Base-by-base conservation (phyloP, 2,113 vertebrate genomes). In the Camelus bactrianus region DNA sequence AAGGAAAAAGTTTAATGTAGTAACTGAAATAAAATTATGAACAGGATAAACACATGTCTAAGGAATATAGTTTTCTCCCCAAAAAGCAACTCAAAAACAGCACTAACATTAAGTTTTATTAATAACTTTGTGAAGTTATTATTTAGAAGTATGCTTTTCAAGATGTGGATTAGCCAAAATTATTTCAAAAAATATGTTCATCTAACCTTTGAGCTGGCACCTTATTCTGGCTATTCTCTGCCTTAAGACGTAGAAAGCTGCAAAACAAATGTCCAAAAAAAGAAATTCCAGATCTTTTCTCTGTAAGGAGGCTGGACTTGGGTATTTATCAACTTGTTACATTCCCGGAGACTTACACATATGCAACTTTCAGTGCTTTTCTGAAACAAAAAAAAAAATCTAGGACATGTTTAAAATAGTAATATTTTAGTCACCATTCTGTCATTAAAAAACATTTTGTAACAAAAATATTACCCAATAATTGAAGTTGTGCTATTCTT, bases 141-240 rank as follows among this genome's bases (percentile, higher is more conserved):
- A 98, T 98, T 98, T 98, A 98, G 98, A 99, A 98, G 97, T 98
- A 95, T 98, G 98, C 97, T 98, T 98, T 97, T 97, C 96, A 97
- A 99, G 98, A 98, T 98, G 98, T 93, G 98, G 91, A 83, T 96
- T 98, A 98, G 98, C 96, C 98, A 99, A 99, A 99, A 99, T 99
- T 99, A 99, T 99, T 99, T 98, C 98, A 99, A 99, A 98, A 99
- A 99, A 99, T 98, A 99, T 98, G 98, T 99, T 98, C 97, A 93
- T 99, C 99, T 99, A 99, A 99, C 99, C 99, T 99, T 99, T 99
- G 98, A 99, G 99, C 97, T 99, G 99, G 99, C 99, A 99, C 99
- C 99, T 99, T 99, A 99, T 99, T 99, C 99, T 99, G 99, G 99
- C 99, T 99, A 99, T 98, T 99, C 99, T 99, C 99, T 99, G 99